phyloP scores from a whole-genome alignment of 2,888 invertebrate species.

The Matsumyia berberina region DNA sequence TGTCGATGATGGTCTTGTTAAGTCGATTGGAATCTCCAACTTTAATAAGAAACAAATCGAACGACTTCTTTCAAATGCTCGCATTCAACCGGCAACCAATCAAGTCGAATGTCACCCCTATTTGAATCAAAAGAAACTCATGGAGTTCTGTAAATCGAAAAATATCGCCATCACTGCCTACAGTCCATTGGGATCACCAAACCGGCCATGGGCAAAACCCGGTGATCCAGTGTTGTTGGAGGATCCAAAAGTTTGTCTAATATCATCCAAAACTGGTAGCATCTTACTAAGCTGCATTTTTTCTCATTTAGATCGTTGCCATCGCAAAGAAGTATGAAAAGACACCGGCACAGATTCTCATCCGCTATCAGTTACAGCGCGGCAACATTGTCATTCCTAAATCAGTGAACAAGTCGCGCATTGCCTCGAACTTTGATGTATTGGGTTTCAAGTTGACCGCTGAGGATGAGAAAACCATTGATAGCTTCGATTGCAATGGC shows the following conservation, averaged over 20 bases:
- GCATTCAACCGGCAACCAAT: conserved; percentile 87
- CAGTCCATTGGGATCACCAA: conserved; percentile 93
- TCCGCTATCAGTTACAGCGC: conserved; percentile 89
- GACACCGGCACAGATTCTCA: conserved; percentile 87
- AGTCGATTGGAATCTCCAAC: conserved; percentile 90
- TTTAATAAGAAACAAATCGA: conserved; percentile 91
- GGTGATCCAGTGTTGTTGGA: conserved; percentile 90
- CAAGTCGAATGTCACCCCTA: conserved; percentile 93
- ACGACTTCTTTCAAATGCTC: conserved; percentile 87
- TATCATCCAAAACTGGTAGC: conserved; percentile 50
- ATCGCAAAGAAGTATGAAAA: conserved; percentile 87
- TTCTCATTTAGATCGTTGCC: conserved; percentile 85
- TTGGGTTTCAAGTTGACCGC: conserved; percentile 89
- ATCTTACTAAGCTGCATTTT: not conserved
- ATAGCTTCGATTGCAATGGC: conserved; percentile 89
- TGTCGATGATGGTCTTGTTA: conserved; percentile 87
- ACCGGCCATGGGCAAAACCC: conserved; percentile 92
- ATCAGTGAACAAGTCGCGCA: conserved; percentile 90
- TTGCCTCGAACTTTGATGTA: conserved; percentile 89
- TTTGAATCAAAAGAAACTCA: conserved; percentile 89
- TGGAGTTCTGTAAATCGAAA: conserved; percentile 88
- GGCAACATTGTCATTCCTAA: conserved; percentile 92
- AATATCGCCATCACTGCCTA: conserved; percentile 91
- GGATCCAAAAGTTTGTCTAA: conserved; percentile 87
- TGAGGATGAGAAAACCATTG: conserved; percentile 88